Evolutionary conservation across 2,888 invertebrate species (phyloP).

Genomic region (Spilarctia lutea): DNA sequence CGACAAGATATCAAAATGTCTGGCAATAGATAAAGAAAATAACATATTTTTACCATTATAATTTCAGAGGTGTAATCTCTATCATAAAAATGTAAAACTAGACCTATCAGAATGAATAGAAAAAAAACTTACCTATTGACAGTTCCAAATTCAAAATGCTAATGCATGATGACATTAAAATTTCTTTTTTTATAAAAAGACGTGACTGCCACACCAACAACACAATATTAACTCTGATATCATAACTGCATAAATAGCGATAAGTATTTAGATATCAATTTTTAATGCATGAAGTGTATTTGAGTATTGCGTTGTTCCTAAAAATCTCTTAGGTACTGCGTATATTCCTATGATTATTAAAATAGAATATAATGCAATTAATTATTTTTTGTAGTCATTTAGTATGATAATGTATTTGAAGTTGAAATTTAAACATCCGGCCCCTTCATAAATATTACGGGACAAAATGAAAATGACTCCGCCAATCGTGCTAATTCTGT

Average conservation of each 20-base stretch:
- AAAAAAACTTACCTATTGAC: not conserved
- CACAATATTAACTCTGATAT: not conserved
- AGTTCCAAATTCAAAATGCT: not conserved
- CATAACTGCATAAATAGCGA: constrained; percentile 2
- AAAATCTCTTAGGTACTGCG: not conserved
- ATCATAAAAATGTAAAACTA: not conserved
- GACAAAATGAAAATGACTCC: not conserved
- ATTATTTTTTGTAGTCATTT: not conserved
- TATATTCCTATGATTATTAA: not conserved
- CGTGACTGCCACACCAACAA: not conserved
- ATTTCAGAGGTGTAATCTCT: not conserved
- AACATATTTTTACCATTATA: not conserved
- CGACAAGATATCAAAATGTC: not conserved
- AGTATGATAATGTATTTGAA: not conserved
- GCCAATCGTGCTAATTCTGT: too few relatives aligned
- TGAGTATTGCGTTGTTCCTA: not conserved
- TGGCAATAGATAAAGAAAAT: not conserved
- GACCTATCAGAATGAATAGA: not conserved
- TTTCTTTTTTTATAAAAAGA: not conserved
- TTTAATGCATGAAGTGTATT: not conserved
- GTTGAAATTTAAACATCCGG: not conserved
- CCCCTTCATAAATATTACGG: not conserved
- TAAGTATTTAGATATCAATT: constrained; percentile 9
- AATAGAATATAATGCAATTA: not conserved
- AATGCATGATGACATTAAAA: not conserved